Conservation (phyloP, 2,113 vertebrate genomes). For the Channa maculata region DNA sequence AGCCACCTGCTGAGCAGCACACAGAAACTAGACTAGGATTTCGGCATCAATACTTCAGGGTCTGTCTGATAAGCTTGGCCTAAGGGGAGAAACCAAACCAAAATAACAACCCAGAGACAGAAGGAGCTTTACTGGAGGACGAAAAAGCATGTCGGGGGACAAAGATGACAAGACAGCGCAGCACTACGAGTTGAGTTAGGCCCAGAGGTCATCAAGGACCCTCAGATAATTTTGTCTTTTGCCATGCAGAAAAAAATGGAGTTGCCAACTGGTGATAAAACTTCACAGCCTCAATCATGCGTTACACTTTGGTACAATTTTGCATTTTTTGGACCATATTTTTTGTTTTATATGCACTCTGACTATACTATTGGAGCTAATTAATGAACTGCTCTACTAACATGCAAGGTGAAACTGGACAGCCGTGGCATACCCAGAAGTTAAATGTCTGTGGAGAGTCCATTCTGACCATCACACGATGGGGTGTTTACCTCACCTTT, state of each 20-base stretch:
- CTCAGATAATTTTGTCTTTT: slow-evolving; percentile 2
- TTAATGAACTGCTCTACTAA: too few relatives aligned
- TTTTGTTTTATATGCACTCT: too few relatives aligned
- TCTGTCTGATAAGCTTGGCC: slow-evolving; percentile 76
- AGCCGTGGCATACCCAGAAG: too few relatives aligned
- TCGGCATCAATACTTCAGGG: slow-evolving; percentile 74
- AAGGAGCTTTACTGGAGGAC: slow-evolving; percentile 38
- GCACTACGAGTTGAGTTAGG: not conserved
- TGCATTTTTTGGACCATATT: too few relatives aligned
- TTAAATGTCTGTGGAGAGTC: too few relatives aligned
- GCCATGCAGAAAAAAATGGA: not conserved
- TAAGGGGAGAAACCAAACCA: slow-evolving; percentile 71
- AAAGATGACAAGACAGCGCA: slow-evolving; percentile 53
- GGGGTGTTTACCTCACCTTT: too few relatives aligned
- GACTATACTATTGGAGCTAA: too few relatives aligned
- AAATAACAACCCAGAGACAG: slow-evolving; percentile 70
- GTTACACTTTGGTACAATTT: not conserved
- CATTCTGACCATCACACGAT: too few relatives aligned
- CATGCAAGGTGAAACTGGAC: too few relatives aligned
- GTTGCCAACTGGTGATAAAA: not conserved
- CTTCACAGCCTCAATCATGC: not conserved
- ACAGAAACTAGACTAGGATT: slow-evolving; percentile 68
- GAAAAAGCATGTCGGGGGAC: slow-evolving; percentile 46
- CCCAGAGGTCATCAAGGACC: not conserved
- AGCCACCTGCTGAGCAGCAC: slow-evolving; percentile 75